phyloP scores from a whole-genome alignment of 2,888 invertebrate species.

The Drosophila pseudotalamancana region DNA sequence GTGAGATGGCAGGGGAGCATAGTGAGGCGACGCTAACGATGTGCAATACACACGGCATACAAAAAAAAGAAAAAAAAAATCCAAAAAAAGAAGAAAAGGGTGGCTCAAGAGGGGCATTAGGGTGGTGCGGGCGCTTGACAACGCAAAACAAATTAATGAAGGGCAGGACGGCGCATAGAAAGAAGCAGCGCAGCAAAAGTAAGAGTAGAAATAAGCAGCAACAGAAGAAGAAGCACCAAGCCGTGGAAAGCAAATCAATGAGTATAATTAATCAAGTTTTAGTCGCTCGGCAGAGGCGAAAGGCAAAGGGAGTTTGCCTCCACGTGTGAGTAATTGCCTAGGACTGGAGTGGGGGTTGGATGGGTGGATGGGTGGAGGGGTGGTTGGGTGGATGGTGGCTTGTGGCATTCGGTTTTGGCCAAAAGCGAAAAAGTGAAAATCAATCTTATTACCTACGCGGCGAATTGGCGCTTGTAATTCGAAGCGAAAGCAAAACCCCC shows the following conservation, averaged over 20 bases:
- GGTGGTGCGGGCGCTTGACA: constrained; percentile 28
- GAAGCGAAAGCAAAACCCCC: constrained; percentile 9
- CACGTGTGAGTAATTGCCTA: constrained; percentile 74
- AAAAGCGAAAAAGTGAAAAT: constrained; percentile 75
- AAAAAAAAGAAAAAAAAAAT: neutral
- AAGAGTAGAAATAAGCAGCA: constrained; percentile 3
- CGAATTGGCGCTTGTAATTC: constrained; percentile 54
- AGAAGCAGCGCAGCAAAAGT: constrained; percentile 16
- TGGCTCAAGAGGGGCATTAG: neutral
- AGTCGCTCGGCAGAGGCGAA: constrained; percentile 19
- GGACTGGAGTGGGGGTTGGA: neutral
- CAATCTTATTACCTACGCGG: constrained; percentile 77
- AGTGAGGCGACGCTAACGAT: constrained; percentile 28
- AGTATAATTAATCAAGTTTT: constrained; percentile 78
- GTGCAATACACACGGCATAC: constrained; percentile 13
- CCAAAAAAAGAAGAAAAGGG: neutral
- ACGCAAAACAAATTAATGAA: constrained; percentile 70
- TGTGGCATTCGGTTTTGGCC: neutral
- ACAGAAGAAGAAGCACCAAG: constrained; percentile 26
- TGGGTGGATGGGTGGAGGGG: neutral
- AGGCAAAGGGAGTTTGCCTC: neutral
- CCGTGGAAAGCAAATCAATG: constrained; percentile 80
- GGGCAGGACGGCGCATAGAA: constrained; percentile 38
- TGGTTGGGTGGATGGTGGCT: neutral
- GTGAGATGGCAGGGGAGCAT: no score